Evolutionary conservation across 2,113 vertebrate species (phyloP).

Genomic region (Orientallactaga bullata): DNA sequence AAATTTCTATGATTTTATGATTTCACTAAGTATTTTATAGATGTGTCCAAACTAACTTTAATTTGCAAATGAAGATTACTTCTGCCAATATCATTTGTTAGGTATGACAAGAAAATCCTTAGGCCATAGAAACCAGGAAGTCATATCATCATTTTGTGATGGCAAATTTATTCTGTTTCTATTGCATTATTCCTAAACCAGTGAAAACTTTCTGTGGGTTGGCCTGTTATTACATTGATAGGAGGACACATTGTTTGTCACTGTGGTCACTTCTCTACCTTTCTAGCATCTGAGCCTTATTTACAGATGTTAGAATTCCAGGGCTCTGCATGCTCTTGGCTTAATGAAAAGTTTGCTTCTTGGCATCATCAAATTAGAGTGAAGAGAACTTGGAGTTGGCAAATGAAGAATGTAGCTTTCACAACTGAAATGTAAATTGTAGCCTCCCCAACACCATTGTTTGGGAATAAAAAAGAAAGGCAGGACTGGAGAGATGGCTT

Average conservation of each 20-base stretch:
- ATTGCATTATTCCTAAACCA: constrained; percentile 1
- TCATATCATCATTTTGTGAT: background rate
- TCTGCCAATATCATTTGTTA: constrained; percentile 9
- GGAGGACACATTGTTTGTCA: background rate
- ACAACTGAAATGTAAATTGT: background rate
- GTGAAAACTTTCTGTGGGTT: background rate
- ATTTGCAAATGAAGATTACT: background rate
- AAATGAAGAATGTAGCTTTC: background rate
- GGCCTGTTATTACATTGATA: background rate
- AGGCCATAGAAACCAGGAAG: background rate
- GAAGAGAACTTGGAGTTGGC: background rate
- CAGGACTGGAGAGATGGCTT: too few species aligned
- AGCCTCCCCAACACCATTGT: background rate
- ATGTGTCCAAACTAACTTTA: constrained; percentile 6
- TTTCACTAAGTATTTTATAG: background rate
- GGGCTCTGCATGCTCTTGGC: background rate
- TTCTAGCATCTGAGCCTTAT: background rate
- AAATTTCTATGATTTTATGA: constrained; percentile 26
- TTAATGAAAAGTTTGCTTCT: background rate
- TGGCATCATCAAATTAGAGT: background rate
- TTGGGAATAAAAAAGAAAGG: background rate
- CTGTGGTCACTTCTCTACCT: background rate
- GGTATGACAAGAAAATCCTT: background rate
- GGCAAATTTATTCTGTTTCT: background rate
- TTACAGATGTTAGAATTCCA: constrained; percentile 28